Base-by-base conservation (phyloP, 2,888 invertebrate species). In the Shargacucullia verbasci region DNA sequence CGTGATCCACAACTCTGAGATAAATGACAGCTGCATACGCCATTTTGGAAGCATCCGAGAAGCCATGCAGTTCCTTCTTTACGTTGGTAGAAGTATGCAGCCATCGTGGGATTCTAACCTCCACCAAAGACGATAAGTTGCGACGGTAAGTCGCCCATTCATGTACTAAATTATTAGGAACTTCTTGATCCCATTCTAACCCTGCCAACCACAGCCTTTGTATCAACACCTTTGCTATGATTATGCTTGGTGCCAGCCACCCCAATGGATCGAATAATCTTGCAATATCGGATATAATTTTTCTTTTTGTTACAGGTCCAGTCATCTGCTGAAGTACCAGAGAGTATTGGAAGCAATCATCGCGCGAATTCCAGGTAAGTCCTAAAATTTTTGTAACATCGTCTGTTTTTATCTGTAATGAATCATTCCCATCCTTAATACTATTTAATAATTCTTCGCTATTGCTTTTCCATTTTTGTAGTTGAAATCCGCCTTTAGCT, bases 401-500 rank as follows among this genome's bases (percentile, higher is more conserved):
- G 25, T 55, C 55, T n/a, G 43, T 9, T 27, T 48, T 47, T 20
- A 55, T 48, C 0, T 11, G 29, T 39, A 57, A 38, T 0, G 13
- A 27, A n/a, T 55, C 46, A 8, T 53, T 35, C 1, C 5, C 46
- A 14, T 39, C n/a, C 9, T 15, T 38, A 9, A 59, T 59, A 7
- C 39, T 43, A 39, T 56, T 27, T 40, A 66, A 40, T 15, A 59
- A 34, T 14, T 50, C 13, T 0, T 49, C 15, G 33, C 53, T 50
- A 39, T 76, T 72, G 0, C 63, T 70, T 4, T 11, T 58, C 79
- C 77, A 81, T 52, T 84, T 79, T 15, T 81, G 73, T 4, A 84
- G 46, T 4, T 67, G 40, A 55, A 85, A 84, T 0, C 83, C 81
- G 5, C 78, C 83, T 6, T 56, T 58, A 31, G 46, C 58, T 20